A percentile compares a stretch with the other conserved stretches of the same genome.
Evolutionary conservation across 2,113 vertebrate species (phyloP).

Genomic region (Polypterus senegalus): DNA sequence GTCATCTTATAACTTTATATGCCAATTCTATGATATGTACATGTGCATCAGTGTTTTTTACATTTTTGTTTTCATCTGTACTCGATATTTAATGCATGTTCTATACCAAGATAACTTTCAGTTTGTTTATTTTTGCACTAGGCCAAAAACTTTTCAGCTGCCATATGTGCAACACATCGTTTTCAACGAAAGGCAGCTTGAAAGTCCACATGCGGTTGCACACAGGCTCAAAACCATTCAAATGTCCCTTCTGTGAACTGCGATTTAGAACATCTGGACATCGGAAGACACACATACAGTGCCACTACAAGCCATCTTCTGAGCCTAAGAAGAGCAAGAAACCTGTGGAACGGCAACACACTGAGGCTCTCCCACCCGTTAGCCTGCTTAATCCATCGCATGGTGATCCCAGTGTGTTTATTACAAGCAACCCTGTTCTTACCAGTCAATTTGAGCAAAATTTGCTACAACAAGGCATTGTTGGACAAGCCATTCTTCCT

Average conservation of each 20-base stretch:
- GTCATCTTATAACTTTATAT: too few species aligned
- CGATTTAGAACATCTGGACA: constrained; percentile 93
- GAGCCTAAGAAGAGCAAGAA: constrained; percentile 67
- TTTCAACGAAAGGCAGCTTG: constrained; percentile 95
- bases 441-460: constrained; percentile 76
- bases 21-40: background rate
- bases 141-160: constrained; percentile 95
- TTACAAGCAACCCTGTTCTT: constrained; percentile 76
- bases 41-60: constrained; percentile 1
- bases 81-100: background rate
- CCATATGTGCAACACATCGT: constrained; percentile 93
- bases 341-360: constrained; percentile 23
- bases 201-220: constrained; percentile 98
- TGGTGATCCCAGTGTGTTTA: constrained; percentile 72
- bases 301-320: constrained; percentile 61
- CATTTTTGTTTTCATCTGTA: background rate
- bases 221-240: constrained; percentile 94
- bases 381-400: constrained; percentile 55
- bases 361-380: constrained; percentile 60
- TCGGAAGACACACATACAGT: constrained; percentile 94
- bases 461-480: constrained; percentile 71
- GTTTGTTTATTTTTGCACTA: constrained; percentile 26
- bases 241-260: constrained; percentile 88
- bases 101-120: too few species aligned
- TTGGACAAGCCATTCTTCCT: constrained; percentile 84